Base-by-base conservation (phyloP, 2,888 invertebrate species). In the Eristalinus aeneus region DNA sequence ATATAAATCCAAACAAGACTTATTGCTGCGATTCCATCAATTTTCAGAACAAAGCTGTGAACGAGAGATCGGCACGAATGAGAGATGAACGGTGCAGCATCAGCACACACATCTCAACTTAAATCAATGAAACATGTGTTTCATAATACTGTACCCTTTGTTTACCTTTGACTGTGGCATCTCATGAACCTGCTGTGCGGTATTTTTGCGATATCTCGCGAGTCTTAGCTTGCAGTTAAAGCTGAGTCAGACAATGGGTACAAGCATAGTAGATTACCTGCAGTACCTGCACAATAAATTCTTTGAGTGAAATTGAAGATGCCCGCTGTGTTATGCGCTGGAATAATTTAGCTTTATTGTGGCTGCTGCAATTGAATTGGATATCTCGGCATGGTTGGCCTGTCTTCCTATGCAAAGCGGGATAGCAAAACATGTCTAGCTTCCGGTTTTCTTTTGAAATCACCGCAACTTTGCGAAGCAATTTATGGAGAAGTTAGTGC, bases 31-130 rank as follows among this genome's bases (percentile, higher is more conserved):
- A 63, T 77, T 63, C 36, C n/a, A 69, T 16, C 77, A 64, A 77
- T 69, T 69, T 76, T 31, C 77, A 77, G 77, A 77, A 77, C 77
- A 77, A 77, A 77, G 78, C 78, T 78, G 78, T 72, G 71, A 78
- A 78, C 34, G 46, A 58, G 10, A 39, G 27, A 36, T 58, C 46
- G 53, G 34, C 64, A 56, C 36, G 54, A 20, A 32, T 23, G 46
- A 46, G 22, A 56, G 39, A 16, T 64, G 27, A 39, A 12, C 46
- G 31, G 64, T 72, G 71, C 60, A 46, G 78, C 71, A 34, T 60
- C 65, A 60, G 39, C 54, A 69, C 53, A 77, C 68, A 63, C 23
- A 77, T 77, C 63, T 63, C 63, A 63, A 39, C 54, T 20, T 12
- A 56, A 32, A 34, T 31, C 56, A 39, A 64, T 69, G 64, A 39